phyloP scores from a whole-genome alignment of 23 tunicate genomes.

The Corella eumyota region DNA sequence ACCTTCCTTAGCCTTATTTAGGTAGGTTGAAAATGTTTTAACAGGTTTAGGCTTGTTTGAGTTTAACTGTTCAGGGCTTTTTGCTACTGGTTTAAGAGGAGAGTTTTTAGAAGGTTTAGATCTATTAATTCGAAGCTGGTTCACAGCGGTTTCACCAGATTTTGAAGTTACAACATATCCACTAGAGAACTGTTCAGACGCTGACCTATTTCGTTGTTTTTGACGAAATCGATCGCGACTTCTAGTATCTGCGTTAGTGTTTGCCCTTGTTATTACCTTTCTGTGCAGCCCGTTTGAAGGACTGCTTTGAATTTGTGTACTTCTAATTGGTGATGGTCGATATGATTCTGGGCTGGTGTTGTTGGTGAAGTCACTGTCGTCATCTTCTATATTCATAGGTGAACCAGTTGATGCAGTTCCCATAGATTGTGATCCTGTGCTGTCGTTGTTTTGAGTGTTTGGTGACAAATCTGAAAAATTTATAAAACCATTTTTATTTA shows the following conservation, averaged over 20 bases:
- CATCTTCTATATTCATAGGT: conserved; percentile 50
- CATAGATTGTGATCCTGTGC: conserved; percentile 79
- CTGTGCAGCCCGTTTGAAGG: background rate
- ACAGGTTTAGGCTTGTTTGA: conserved; percentile 21
- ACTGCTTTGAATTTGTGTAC: conserved; percentile 1
- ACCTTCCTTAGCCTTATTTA: conserved; percentile 66
- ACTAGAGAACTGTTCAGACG: background rate
- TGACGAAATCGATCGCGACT: background rate
- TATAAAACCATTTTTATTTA: background rate
- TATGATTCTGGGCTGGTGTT: background rate
- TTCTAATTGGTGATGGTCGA: background rate
- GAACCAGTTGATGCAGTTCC: conserved; percentile 75
- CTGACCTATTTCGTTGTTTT: conserved; percentile 7
- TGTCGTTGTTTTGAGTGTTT: conserved; percentile 44
- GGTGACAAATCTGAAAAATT: conserved; percentile 7
- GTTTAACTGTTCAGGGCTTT: background rate
- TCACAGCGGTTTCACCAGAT: background rate
- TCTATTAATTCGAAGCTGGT: background rate
- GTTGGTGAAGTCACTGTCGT: conserved; percentile 21
- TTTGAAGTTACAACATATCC: conserved; percentile 1
- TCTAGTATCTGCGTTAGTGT: conserved; percentile 7
- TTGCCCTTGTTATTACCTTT: conserved; percentile 1
- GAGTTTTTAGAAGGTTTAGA: background rate
- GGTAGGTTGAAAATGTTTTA: conserved; percentile 18
- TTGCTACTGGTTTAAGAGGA: background rate